Conservation (phyloP, 2,888 invertebrate species). For the Pollenia amentaria region DNA sequence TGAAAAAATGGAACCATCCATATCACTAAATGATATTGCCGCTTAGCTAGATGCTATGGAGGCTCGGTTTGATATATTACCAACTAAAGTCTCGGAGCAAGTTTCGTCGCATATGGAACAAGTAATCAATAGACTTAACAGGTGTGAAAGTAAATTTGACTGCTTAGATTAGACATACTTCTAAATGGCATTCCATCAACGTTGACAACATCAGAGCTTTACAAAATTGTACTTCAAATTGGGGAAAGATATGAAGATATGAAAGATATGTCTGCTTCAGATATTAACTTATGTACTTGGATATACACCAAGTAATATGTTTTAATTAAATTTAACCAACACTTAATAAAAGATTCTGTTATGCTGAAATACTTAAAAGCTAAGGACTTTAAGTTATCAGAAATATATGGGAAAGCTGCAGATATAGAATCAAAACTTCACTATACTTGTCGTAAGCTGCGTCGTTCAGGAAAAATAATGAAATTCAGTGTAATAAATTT, state of each 20-base stretch:
- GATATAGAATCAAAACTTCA: neutral
- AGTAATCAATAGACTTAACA: too few species aligned
- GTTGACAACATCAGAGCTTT: too few species aligned
- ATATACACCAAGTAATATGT: too few species aligned
- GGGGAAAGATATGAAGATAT: neutral
- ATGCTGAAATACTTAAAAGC: neutral
- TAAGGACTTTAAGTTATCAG: neutral
- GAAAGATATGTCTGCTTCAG: too few species aligned
- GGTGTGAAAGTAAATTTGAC: too few species aligned
- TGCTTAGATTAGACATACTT: neutral
- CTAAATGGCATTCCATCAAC: slow-evolving; percentile 3
- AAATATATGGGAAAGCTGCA: neutral
- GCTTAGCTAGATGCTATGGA: too few species aligned
- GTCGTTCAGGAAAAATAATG: neutral
- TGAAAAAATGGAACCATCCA: neutral
- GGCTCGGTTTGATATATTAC: too few species aligned
- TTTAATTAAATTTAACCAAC: slow-evolving; percentile 21
- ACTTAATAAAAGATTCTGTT: neutral
- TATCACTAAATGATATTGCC: neutral
- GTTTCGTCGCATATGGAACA: too few species aligned
- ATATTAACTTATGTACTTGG: too few species aligned
- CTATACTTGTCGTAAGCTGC: neutral
- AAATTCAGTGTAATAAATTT: neutral
- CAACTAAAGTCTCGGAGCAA: too few species aligned
- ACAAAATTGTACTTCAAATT: neutral